phyloP scores from a whole-genome alignment of 1,140 invertebrate genomes.

The Olivierus martensii region DNA sequence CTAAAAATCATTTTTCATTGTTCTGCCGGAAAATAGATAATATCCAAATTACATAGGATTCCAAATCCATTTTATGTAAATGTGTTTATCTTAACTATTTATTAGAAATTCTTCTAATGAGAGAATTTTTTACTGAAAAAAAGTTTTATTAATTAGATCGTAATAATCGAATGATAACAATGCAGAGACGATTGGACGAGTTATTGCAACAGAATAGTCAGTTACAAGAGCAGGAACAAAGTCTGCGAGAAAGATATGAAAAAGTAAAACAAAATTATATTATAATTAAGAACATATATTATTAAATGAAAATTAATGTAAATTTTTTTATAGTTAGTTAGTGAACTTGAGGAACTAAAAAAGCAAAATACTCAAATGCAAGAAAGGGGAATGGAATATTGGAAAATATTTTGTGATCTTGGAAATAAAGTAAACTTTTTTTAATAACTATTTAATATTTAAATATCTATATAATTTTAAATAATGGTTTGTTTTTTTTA shows the following conservation, averaged over 20 bases:
- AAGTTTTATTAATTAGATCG: slow-evolving; percentile 23
- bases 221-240: slow-evolving; percentile 53
- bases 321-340: slow-evolving; percentile 30
- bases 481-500: not conserved
- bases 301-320: too few relatives aligned
- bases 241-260: slow-evolving; percentile 59
- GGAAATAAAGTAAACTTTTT: not conserved
- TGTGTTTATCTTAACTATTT: too few relatives aligned
- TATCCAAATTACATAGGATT: too few relatives aligned
- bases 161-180: slow-evolving; percentile 40
- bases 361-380: slow-evolving; percentile 22
- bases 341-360: slow-evolving; percentile 23
- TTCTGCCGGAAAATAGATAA: too few relatives aligned
- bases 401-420: slow-evolving; percentile 22
- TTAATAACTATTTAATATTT: not conserved
- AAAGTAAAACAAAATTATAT: too few relatives aligned
- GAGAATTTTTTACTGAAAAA: too few relatives aligned
- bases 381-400: slow-evolving; percentile 25
- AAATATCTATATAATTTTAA: not conserved
- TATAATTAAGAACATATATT: too few relatives aligned
- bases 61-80: too few relatives aligned
- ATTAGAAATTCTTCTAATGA: too few relatives aligned
- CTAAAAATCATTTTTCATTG: too few relatives aligned
- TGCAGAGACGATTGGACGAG: slow-evolving; percentile 58
- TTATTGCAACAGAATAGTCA: slow-evolving; percentile 57